A percentile compares a stretch with the other conserved stretches of the same genome.
These are phyloP conservation scores for Pangasianodon hypophthalmus DNA, from an alignment of 2,113 vertebrate genomes.

Conservation along the genomic window DNA sequence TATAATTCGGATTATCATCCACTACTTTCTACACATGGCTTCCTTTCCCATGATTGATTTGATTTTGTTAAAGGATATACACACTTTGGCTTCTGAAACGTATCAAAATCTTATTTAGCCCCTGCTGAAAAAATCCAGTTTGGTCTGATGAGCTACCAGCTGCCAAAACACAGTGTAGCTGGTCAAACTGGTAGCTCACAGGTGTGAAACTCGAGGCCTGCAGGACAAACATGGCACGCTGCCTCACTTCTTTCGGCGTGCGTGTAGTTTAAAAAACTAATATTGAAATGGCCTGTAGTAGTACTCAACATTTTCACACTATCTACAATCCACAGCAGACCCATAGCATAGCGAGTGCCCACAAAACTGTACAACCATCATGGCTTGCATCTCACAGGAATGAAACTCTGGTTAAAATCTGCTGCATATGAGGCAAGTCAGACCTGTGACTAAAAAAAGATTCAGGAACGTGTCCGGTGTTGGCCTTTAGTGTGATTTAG, in stretches of 20 bases:
- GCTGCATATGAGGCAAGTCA: background rate
- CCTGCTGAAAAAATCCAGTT: background rate
- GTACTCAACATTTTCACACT: background rate
- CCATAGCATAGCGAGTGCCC: background rate
- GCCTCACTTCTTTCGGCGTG: background rate
- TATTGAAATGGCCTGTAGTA: background rate
- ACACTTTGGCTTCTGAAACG: background rate
- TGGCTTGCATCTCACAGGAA: background rate
- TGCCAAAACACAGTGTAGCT: background rate
- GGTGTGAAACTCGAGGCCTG: background rate
- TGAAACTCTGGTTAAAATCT: background rate
- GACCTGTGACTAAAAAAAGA: background rate
- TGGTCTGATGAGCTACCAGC: background rate
- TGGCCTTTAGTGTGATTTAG: background rate
- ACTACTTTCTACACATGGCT: background rate
- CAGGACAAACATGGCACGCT: background rate
- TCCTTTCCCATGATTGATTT: background rate
- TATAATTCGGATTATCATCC: conserved; percentile 51
- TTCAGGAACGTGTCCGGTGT: background rate
- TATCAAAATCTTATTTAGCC: background rate
- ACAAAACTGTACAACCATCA: background rate
- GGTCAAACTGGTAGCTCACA: background rate
- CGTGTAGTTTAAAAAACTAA: background rate
- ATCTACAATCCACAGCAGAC: background rate
- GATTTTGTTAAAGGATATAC: too few species aligned